A percentile compares a stretch with the other conserved stretches of the same genome.
These are phyloP conservation scores for Edolisoma coerulescens DNA, from an alignment of 2,113 vertebrate genomes.

Conservation along the genomic window DNA sequence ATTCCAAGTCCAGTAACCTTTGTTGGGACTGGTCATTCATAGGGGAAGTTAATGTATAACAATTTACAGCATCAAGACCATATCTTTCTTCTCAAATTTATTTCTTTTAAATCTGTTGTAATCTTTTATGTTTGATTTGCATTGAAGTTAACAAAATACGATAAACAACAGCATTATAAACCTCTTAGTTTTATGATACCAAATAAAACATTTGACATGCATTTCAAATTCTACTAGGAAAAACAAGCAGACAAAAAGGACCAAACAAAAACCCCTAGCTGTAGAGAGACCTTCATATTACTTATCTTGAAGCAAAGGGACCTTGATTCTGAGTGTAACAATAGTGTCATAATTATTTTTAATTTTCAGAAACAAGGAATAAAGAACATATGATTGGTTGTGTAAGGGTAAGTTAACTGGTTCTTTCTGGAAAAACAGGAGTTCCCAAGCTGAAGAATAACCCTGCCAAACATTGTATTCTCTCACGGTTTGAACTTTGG, in stretches of 20 bases:
- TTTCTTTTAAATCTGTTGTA: not conserved
- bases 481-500: not conserved
- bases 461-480: not conserved
- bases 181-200: not conserved
- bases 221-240: not conserved
- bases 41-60: not conserved
- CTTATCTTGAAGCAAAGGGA: not conserved
- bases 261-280: not conserved
- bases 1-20: not conserved
- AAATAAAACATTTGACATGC: not conserved
- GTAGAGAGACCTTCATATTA: not conserved
- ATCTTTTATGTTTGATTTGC: not conserved
- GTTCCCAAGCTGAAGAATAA: not conserved
- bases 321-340: not conserved
- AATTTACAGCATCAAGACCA: not conserved
- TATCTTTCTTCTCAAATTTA: not conserved
- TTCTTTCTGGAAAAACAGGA: not conserved
- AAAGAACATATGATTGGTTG: not conserved
- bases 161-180: not conserved
- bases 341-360: not conserved
- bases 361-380: not conserved
- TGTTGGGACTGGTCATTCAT: not conserved
- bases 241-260: not conserved
- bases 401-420: not conserved
- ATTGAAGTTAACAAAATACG: not conserved